Base-by-base conservation (phyloP, 2,797 vertebrate genomes). In the Artibeus lituratus region DNA sequence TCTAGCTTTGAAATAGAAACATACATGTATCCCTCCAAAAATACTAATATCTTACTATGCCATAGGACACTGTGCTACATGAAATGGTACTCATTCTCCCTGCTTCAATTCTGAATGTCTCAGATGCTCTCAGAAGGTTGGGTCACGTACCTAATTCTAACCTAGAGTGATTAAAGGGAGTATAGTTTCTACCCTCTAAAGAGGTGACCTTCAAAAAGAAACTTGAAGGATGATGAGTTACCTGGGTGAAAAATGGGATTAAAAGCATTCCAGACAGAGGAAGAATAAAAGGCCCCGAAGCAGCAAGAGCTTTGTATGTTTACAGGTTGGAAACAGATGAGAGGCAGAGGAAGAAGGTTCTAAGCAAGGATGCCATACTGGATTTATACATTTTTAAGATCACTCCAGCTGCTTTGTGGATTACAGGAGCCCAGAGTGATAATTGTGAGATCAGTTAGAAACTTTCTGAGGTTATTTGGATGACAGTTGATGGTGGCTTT, bases 331-430 rank as follows among this genome's bases (percentile, higher is more conserved):
- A 49, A 86, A 80, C 83, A 87, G 65, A 80, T 29, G 10, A 93
- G 12, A 93, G 21, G 37, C 78, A 94, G 11, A 85, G 3, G 24
- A 37, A 86, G 16, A 86, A 82, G 9, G n/a, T 84, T 96, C 51
- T 49, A 91, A 91, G 42, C 26, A 81, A 82, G n/a, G 19, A 89
- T 4, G 62, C 55, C 15, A 4, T 51, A 59, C 42, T 51, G 76
- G 32, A 88, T 49, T 82, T 87, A 59, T 32, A 74, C 62, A 26
- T 57, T 95, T 90, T 94, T 21, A 91, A 94, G 67, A 84, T 81
- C 42, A 84, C 5, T 62, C 37, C 44, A 90, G 32, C 26, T 85
- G 51, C 53, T 92, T 39, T 86, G 74, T 84, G 39, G 35, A 90
- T n/a, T 72, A 51, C 0, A 87, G 24, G 35, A 51, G 26, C 11